Percentiles rank a stretch among this genome's conserved stretches.
These are phyloP conservation scores for Podarcis muralis DNA, from an alignment of 2,113 vertebrate genomes.

Conservation along the genomic window DNA sequence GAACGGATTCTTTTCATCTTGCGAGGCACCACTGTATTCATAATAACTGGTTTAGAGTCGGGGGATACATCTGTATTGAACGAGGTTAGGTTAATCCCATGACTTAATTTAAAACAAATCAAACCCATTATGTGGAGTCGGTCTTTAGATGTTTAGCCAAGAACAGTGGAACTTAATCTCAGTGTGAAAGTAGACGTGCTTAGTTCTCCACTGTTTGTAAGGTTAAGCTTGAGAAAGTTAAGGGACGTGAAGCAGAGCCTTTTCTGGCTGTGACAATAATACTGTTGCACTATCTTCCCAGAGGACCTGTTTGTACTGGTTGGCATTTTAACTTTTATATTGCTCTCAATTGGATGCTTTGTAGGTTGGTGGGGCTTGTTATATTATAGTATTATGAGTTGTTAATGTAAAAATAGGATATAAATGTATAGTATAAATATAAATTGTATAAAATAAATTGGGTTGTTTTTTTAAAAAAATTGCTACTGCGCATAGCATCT, in stretches of 20 bases:
- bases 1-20: no score
- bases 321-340: background rate
- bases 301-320: background rate
- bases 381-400: background rate
- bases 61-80: no score
- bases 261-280: background rate
- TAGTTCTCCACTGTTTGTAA: background rate
- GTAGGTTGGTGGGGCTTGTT: background rate
- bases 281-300: background rate
- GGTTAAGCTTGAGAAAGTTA: background rate
- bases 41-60: no score
- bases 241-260: background rate
- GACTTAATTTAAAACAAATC: background rate
- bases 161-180: background rate
- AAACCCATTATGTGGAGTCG: background rate
- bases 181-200: background rate
- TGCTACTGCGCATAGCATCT: background rate
- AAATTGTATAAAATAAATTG: no score
- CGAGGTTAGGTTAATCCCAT: background rate
- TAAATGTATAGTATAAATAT: background rate
- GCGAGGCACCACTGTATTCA: no score
- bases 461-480: no score
- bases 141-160: background rate
- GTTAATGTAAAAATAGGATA: background rate
- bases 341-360: background rate